Percentiles rank a stretch among this genome's conserved stretches.
These are phyloP conservation scores for Calyptomena viridis DNA, from an alignment of 2,113 vertebrate species.

Conservation along the genomic window DNA sequence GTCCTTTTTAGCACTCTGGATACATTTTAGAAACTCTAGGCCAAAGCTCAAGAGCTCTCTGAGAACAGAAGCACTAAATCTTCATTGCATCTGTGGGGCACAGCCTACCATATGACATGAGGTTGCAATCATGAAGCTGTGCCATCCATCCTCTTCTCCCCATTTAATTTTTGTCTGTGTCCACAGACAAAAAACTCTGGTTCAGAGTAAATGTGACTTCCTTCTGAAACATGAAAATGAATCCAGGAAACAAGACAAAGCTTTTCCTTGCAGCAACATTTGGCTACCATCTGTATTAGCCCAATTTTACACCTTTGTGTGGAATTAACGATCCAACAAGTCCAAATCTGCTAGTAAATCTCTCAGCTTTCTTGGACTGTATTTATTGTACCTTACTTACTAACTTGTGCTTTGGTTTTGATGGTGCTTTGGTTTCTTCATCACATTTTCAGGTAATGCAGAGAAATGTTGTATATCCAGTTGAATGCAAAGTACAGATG, in stretches of 20 bases:
- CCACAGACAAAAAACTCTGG: not conserved
- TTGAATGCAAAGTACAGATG: not conserved
- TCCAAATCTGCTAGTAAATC: not conserved
- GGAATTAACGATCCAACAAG: not conserved
- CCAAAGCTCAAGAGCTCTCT: not conserved
- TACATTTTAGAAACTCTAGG: not conserved
- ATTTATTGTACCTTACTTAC: not conserved
- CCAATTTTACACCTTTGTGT: not conserved
- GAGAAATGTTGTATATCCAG: not conserved
- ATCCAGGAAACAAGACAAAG: not conserved
- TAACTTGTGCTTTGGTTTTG: not conserved
- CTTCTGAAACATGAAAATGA: not conserved
- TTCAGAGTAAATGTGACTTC: not conserved
- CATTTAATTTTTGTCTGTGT: not conserved
- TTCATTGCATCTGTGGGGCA: not conserved
- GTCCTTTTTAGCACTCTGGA: not conserved
- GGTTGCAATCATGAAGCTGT: not conserved
- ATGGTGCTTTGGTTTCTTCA: no score
- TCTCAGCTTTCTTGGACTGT: not conserved
- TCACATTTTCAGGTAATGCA: not conserved
- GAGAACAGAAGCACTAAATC: fast-evolving
- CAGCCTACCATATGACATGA: not conserved
- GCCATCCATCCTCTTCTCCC: not conserved
- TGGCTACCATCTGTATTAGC: not conserved
- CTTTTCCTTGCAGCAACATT: not conserved